Base-by-base conservation (phyloP, 2,888 invertebrate species). In the Liopterus haemorrhoidalis region DNA sequence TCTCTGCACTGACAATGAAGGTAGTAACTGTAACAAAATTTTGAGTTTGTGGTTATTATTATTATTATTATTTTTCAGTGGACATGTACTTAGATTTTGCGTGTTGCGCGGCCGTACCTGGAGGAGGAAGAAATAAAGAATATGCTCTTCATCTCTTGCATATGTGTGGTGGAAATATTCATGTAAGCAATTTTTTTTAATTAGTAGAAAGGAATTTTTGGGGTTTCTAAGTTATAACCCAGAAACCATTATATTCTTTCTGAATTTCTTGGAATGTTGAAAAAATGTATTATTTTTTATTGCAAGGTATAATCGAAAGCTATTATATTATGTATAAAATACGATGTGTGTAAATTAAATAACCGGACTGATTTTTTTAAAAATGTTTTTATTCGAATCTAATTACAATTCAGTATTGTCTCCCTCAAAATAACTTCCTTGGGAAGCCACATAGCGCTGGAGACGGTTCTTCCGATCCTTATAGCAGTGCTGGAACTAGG, bases 1-100 rank as follows among this genome's bases (percentile, higher is more conserved):
- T 52, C 72, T 74, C 15, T 76, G 81, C 59, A 81, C 78, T 50
- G 86, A 80, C 48, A 81, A 77, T 57, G 88, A 89, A 79, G 76
- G 89, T 87, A 69, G 58, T 56, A 55, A 18, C 21, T 20, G 12
- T 19, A 14, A 36, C 12, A 33, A 15, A 11, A 22, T 27, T 8
- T 19, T 14, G 6, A 25, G 25, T 20, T 19, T 18, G 37, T 27
- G n/a, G 22, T 42, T 14, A 15, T 11, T 22, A 18, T 21, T 3
- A 5, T 22, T 21, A 14, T 21, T 22, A 25, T 19, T 35, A 4
- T 6, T 5, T 33, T 42, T 15, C 14, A 90, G 90, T 91, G 66
- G 86, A 91, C 67, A 85, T 87, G 76, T 95, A 90, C 72, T 82
- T 93, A 75, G 92, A 95, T 69, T 82, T 96, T 64, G 91, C 94